Percentiles rank a stretch among this genome's conserved stretches.
Evolutionary conservation across 2,113 vertebrate species (phyloP).

Genomic region (Notarius quadriscutis): DNA sequence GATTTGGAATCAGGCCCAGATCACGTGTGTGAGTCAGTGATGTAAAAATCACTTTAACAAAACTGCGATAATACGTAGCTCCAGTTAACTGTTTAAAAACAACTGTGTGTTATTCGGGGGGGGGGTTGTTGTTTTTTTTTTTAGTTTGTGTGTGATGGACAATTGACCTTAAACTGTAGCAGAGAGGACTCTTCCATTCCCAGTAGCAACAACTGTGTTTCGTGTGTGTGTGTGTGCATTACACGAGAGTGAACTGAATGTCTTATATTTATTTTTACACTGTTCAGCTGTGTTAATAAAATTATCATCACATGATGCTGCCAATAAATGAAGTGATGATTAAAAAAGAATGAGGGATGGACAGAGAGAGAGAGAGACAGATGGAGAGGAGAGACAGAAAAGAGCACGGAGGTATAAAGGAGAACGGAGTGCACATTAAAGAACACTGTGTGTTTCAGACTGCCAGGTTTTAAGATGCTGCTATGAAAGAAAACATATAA

Average conservation of each 20-base stretch:
- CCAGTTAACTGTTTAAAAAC: background rate
- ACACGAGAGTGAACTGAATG: background rate
- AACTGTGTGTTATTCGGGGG: background rate
- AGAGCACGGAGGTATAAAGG: background rate
- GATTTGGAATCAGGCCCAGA: background rate
- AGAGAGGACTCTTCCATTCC: background rate
- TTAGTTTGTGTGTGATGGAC: background rate
- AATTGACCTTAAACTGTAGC: conserved; percentile 27
- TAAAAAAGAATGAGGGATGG: background rate
- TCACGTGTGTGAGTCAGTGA: background rate
- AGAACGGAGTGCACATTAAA: background rate
- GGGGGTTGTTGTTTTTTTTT: background rate
- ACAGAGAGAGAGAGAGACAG: conserved; percentile 16
- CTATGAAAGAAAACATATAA: conserved; percentile 23
- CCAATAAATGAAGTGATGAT: background rate
- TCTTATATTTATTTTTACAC: background rate
- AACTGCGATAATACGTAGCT: background rate
- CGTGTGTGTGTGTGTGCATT: background rate
- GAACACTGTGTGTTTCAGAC: conserved; percentile 28
- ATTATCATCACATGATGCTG: background rate
- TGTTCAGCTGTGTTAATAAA: background rate
- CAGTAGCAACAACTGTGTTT: conserved; percentile 23
- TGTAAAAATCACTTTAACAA: background rate
- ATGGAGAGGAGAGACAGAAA: conserved; percentile 18
- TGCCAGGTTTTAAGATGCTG: conserved; percentile 38